phyloP scores from a whole-genome alignment of 2,113 vertebrate genomes.

The Fukomys damarensis region DNA sequence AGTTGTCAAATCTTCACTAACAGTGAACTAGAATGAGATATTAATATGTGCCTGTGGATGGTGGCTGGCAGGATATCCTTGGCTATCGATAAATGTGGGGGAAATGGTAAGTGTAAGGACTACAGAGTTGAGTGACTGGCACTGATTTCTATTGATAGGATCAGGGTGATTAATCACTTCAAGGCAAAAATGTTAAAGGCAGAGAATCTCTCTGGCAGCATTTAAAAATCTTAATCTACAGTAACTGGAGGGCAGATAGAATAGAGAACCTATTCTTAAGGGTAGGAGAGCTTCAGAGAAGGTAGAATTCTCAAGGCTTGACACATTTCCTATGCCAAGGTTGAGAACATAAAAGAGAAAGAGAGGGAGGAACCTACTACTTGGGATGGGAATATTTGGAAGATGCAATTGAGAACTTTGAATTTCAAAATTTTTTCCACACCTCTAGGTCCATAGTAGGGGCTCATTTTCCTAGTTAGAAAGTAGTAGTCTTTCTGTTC shows the following conservation, averaged over 20 bases:
- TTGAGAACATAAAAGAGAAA: neutral
- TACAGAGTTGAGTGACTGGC: neutral
- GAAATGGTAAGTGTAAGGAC: neutral
- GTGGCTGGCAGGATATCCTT: neutral
- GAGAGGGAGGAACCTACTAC: neutral
- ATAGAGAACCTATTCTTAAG: neutral
- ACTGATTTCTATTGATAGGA: neutral
- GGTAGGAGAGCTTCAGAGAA: neutral
- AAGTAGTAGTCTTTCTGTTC: neutral
- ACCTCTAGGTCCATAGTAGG: neutral
- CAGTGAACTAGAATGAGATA: neutral
- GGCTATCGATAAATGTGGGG: neutral
- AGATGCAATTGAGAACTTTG: neutral
- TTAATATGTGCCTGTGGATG: neutral
- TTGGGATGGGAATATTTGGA: neutral
- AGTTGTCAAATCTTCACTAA: neutral
- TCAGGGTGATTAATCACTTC: neutral
- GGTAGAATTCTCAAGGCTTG: neutral
- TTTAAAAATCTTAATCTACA: neutral
- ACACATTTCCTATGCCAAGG: neutral
- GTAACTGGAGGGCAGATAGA: neutral
- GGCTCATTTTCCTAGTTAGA: neutral
- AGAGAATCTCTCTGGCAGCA: neutral
- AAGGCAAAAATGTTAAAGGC: neutral
- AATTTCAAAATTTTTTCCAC: neutral